phyloP scores from a whole-genome alignment of 1,140 invertebrate genomes.

The Ostrea denselamellosa region DNA sequence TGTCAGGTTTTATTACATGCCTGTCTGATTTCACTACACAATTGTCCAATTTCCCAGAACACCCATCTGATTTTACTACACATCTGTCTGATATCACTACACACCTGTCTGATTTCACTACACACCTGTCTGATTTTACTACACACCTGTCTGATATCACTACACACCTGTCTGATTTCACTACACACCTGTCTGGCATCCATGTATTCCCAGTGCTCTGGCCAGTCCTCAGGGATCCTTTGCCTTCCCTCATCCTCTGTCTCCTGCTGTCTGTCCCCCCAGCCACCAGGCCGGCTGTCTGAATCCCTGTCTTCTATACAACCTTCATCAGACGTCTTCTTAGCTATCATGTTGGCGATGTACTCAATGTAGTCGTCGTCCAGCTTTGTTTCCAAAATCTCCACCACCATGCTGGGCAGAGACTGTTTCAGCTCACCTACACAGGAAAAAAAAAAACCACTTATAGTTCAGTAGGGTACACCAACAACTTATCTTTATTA shows the following conservation, averaged over 20 bases:
- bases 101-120: not conserved
- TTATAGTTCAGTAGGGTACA: no score
- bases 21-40: not conserved
- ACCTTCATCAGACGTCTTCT: constrained; percentile 43
- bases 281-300: not conserved
- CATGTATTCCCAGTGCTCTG: constrained; percentile 12
- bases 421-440: constrained; percentile 71
- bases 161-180: not conserved
- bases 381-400: constrained; percentile 72
- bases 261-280: not conserved
- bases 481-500: no score
- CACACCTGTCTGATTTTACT: not conserved
- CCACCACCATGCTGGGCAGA: constrained; percentile 71
- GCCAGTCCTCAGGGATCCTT: not conserved
- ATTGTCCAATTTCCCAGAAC: not conserved
- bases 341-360: constrained; percentile 68
- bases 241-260: not conserved
- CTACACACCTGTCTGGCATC: constrained; percentile 10
- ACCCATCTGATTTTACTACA: not conserved
- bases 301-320: not conserved
- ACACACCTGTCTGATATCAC: not conserved
- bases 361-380: constrained; percentile 71
- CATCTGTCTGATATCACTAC: not conserved
- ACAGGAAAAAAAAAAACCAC: not conserved
- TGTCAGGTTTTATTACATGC: no score